Evolutionary conservation across 2,888 invertebrate species (phyloP), one percentile per base, ranked within the genome.

Genomic region (Hydrotaea cyrtoneurina): DNA sequence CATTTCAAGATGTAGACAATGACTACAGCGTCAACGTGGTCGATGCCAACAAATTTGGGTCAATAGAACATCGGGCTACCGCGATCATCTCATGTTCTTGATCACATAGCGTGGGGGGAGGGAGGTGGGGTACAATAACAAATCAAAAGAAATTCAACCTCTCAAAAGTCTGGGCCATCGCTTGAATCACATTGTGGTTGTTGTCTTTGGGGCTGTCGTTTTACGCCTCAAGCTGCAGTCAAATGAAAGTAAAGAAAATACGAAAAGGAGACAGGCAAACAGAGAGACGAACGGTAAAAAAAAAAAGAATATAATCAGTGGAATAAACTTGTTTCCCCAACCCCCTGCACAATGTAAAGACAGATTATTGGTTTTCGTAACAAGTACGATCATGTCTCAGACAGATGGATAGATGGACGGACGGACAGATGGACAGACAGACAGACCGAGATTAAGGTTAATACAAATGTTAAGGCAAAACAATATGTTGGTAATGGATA

Each of bases 371-470:
- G 59, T 26, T 23, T 1, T 26, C 23, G 26, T 59, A 10, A 59
- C 4, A 26, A 59, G 7, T 62, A 50, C 50, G n/a, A n/a, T 31
- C 5, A 15, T 26, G 62, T 31, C 62, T 31, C 31, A 2, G 50
- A n/a, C 62, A 31, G n/a, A 31, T 31, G 31, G 21, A 57, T 5
- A 19, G 21, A 21, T 5, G 11, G 21, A 8, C 10, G 31, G 62
- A n/a, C n/a, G 26, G 62, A 59, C 15, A 36, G 31, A n/a, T n/a
- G n/a, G n/a, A 62, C 62, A 36, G 11, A 31, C 36, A 19, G 17
- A 36, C 36, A n/a, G 17, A 62, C 62, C 15, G n/a, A 78, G 84
- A 84, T 84, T 84, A 84, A 81, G 84, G 81, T 84, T 84, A 81
- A 76, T 57, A 64, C 72, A 81, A 81, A 84, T 78, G 78, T 78